Percentiles rank a stretch among this genome's conserved stretches.
Evolutionary conservation across 2,113 vertebrate genomes (phyloP).

Genomic region (Bubo scandiacus): DNA sequence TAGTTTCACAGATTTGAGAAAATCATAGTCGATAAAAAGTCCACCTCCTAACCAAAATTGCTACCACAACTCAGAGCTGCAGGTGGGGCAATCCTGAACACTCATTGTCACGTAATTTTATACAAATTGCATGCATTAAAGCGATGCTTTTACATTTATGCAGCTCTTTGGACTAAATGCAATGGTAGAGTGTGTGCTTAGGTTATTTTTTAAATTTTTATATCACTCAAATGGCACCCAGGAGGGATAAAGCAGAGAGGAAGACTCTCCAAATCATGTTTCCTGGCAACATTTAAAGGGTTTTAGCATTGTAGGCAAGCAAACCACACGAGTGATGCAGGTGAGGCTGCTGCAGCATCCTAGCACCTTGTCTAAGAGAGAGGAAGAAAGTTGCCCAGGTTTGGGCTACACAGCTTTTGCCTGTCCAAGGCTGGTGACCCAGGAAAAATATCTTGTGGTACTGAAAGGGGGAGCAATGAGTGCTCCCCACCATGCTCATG

Average conservation of each 20-base stretch:
- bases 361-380: background rate
- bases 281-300: background rate
- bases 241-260: background rate
- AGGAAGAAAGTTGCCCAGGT: background rate
- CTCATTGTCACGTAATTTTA: background rate
- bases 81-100: background rate
- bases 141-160: background rate
- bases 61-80: background rate
- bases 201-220: background rate
- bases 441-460: background rate
- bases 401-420: background rate
- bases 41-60: background rate
- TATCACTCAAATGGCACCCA: background rate
- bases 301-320: background rate
- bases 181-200: background rate
- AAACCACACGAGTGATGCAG: background rate
- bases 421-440: background rate
- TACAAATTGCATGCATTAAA: background rate
- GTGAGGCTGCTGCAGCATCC: background rate
- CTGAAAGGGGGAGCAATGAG: fast-evolving
- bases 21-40: background rate
- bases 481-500: fast-evolving
- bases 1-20: background rate
- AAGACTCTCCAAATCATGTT: background rate
- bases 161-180: background rate